Percentiles rank a stretch among this genome's conserved stretches.
phyloP scores from a whole-genome alignment of 2,797 vertebrate genomes.

The Artibeus lituratus region DNA sequence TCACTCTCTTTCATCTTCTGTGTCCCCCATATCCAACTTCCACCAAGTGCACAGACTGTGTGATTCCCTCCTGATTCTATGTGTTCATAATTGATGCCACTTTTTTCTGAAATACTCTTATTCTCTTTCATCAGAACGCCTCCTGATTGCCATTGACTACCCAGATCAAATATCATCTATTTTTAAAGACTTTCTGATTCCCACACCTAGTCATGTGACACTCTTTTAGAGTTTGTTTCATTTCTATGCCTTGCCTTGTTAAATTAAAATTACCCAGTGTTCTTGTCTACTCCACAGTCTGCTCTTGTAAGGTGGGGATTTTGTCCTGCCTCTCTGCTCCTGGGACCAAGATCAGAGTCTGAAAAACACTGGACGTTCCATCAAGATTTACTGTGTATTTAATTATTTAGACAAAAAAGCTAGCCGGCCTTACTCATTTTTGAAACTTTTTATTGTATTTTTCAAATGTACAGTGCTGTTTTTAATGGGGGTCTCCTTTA shows the following conservation, averaged over 20 bases:
- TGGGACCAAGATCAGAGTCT: background rate
- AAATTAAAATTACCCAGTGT: background rate
- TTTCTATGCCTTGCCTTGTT: background rate
- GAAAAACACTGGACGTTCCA: background rate
- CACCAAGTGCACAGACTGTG: no score
- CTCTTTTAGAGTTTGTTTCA: background rate
- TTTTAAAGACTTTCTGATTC: background rate
- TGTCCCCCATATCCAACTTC: background rate
- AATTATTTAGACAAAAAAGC: background rate
- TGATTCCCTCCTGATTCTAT: background rate
- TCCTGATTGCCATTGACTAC: background rate
- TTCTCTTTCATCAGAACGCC: background rate
- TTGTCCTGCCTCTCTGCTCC: background rate
- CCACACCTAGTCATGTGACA: rapidly evolving
- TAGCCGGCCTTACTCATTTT: background rate
- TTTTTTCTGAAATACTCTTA: background rate
- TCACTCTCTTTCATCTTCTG: rapidly evolving
- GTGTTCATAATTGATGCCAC: no score
- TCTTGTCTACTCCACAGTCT: background rate
- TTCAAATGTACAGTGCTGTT: background rate
- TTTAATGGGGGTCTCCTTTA: background rate
- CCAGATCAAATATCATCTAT: background rate
- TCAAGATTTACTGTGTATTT: background rate
- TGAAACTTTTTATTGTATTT: background rate
- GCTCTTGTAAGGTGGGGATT: rapidly evolving